Conservation (phyloP, 2,797 vertebrate species). For the Girardinus metallicus region DNA sequence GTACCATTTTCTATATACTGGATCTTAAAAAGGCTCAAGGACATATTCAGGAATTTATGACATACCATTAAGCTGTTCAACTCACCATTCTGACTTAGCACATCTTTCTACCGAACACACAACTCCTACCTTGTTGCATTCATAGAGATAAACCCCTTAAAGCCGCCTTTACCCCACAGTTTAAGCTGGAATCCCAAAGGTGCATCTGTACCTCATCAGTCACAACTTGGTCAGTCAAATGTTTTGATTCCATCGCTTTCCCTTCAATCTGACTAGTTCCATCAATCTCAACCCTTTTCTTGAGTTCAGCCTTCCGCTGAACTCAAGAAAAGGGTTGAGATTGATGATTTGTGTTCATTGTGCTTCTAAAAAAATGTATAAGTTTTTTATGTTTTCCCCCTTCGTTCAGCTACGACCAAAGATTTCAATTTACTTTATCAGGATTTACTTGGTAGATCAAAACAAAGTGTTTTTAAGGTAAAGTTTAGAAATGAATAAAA, state of each 20-base stretch:
- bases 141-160: slow-evolving; percentile 9
- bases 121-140: neutral
- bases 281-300: no score
- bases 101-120: slow-evolving; percentile 1
- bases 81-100: neutral
- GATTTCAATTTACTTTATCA: neutral
- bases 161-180: slow-evolving; percentile 25
- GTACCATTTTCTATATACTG: neutral
- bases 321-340: slow-evolving; percentile 5
- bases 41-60: neutral
- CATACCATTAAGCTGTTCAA: neutral
- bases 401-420: neutral
- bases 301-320: slow-evolving; percentile 44
- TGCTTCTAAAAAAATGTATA: neutral
- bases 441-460: neutral
- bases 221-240: slow-evolving; percentile 6
- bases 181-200: slow-evolving; percentile 16
- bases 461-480: neutral
- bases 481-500: no score
- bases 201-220: slow-evolving; percentile 26
- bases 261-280: no score
- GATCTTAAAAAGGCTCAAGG: neutral
- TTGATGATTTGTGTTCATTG: neutral
- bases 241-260: slow-evolving; percentile 30
- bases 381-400: neutral